Conservation (phyloP, 2,113 vertebrate species). For the Peromyscus leucopus region DNA sequence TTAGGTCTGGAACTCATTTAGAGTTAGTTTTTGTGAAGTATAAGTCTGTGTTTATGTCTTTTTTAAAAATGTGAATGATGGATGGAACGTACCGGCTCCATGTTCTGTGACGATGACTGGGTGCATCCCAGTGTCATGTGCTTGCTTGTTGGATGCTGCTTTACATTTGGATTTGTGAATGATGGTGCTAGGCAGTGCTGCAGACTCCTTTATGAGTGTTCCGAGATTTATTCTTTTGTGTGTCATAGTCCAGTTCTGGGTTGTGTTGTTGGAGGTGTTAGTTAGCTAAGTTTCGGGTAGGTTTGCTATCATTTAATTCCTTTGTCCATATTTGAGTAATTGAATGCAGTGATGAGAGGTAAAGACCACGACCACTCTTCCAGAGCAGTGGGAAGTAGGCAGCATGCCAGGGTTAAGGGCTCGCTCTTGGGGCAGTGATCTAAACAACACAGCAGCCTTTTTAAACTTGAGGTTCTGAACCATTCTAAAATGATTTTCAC, state of each 20-base stretch:
- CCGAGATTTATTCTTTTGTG: not conserved
- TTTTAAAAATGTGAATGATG: not conserved
- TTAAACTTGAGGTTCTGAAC: not conserved
- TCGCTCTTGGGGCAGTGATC: not conserved
- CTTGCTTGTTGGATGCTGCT: not conserved
- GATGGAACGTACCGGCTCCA: not conserved
- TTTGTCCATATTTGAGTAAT: slow-evolving; percentile 41
- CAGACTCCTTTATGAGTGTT: not conserved
- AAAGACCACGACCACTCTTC: not conserved
- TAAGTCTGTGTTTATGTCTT: not conserved
- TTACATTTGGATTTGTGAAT: not conserved
- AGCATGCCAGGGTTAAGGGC: not conserved
- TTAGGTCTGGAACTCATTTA: not conserved
- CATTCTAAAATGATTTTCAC: not conserved
- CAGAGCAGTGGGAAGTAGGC: not conserved
- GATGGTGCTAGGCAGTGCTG: not conserved
- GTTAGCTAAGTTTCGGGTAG: not conserved
- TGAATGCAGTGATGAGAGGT: slow-evolving; percentile 20
- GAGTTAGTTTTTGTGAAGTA: not conserved
- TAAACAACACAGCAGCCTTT: not conserved
- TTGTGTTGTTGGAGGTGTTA: not conserved
- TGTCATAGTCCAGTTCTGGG: not conserved
- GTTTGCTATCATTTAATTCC: not conserved
- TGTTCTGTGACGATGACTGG: not conserved
- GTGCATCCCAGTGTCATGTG: not conserved